Base-by-base conservation (phyloP, 2,113 vertebrate genomes). In the Delphinapterus leucas region DNA sequence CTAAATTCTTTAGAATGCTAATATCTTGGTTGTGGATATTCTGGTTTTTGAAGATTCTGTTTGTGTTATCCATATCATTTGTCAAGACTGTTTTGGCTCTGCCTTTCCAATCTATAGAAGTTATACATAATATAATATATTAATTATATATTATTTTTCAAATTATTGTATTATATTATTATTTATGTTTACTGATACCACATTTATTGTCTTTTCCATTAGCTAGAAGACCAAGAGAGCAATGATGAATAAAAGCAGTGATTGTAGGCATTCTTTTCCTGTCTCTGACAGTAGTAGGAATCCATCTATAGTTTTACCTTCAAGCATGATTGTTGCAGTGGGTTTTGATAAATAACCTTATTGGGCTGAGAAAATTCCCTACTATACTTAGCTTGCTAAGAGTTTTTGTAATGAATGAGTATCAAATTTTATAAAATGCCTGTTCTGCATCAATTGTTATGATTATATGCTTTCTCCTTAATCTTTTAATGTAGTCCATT, bases 401-500 rank as follows among this genome's bases (percentile, higher is more conserved):
- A 77, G 26, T 61, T 84, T 90, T 94, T 70, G 8, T 91, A 93
- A 47, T 79, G 76, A 90, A 20, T 55, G n/a, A 49, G 23, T 73
- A 71, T 95, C 90, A 88, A 87, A 38, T 81, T 89, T 95, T 90
- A 58, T 77, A 90, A 94, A 92, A 89, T 38, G 14, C 61, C n/a
- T 70, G 23, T 81, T 96, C 73, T 82, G 82, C 61, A 74, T 71
- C 88, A 68, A 61, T 80, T 76, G 38, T 95, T 95, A 71, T 33
- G 55, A 92, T 94, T 68, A 65, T 80, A 76, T 77, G 36, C 26
- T 88, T 49, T 44, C 5, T 71, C 31, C 47, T 91, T 97, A 80
- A 89, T 93, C 76, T 93, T 93, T 88, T 26, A 96, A 81, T 88
- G 31, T 77, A 85, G 63, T 20, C 2, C 65, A 65, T 82, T 90